Conservation (phyloP, 1,140 invertebrate genomes). For the Drosophila takahashii region DNA sequence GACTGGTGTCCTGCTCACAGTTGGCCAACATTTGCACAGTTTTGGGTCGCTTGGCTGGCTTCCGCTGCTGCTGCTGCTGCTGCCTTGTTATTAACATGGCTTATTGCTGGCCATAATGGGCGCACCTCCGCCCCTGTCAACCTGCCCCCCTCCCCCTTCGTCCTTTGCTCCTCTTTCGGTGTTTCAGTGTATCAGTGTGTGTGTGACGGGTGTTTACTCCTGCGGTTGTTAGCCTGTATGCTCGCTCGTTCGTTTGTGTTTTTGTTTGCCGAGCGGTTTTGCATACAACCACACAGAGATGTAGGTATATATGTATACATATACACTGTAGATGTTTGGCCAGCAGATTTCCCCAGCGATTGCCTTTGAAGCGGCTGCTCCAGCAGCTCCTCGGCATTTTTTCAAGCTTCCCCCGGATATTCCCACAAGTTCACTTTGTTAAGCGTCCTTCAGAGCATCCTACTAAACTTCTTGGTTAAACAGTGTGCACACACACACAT, state of each 20-base stretch:
- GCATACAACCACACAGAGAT: slow-evolving; percentile 30
- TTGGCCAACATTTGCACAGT: slow-evolving; percentile 71
- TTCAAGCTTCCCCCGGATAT: slow-evolving; percentile 27
- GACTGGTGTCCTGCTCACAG: slow-evolving; percentile 34
- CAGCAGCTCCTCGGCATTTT: slow-evolving; percentile 17
- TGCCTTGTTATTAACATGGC: slow-evolving; percentile 77
- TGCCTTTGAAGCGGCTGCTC: slow-evolving; percentile 61
- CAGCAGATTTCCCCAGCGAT: slow-evolving; percentile 77
- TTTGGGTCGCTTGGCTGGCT: slow-evolving; percentile 61
- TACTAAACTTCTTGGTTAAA: slow-evolving; percentile 58
- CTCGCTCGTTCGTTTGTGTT: slow-evolving; percentile 66
- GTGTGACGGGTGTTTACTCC: slow-evolving; percentile 60
- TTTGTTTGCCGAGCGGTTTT: slow-evolving; percentile 70
- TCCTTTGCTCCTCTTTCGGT: not conserved
- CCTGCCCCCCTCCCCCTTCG: slow-evolving; percentile 14
- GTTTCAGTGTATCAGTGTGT: not conserved
- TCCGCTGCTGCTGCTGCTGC: slow-evolving; percentile 7
- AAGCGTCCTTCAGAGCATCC: slow-evolving; percentile 55
- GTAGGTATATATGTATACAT: not conserved
- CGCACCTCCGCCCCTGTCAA: slow-evolving; percentile 54
- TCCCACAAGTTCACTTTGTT: slow-evolving; percentile 70
- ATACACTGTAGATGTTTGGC: slow-evolving; percentile 56
- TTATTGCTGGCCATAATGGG: slow-evolving; percentile 79
- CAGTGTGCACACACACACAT: slow-evolving; percentile 31
- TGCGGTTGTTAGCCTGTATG: slow-evolving; percentile 71